phyloP scores from a whole-genome alignment of 2,797 vertebrate genomes.

The Heteromormyrus szaboi region DNA sequence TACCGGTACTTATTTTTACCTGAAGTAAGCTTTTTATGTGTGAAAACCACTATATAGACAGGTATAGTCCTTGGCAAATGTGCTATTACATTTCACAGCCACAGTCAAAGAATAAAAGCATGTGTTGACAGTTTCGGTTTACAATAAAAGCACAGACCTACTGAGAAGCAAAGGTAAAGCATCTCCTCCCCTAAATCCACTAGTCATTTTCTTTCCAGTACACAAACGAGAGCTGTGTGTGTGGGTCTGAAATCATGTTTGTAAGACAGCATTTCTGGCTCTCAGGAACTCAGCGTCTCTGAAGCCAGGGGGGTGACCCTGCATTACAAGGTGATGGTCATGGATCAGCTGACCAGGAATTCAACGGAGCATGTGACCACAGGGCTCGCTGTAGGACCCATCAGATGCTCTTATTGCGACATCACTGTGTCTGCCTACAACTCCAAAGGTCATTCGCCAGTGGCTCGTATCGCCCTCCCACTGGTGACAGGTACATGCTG shows the following conservation, averaged over 20 bases:
- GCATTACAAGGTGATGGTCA: conserved; percentile 46
- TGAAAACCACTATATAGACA: neutral
- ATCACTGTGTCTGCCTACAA: conserved; percentile 45
- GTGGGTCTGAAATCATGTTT: neutral
- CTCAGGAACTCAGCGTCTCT: conserved; percentile 39
- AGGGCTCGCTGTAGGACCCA: neutral
- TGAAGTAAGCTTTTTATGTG: neutral
- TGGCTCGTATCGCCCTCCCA: conserved; percentile 23
- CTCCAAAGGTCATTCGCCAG: conserved; percentile 50
- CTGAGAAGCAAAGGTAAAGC: neutral
- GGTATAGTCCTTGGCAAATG: neutral
- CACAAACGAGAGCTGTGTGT: neutral
- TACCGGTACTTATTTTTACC: neutral
- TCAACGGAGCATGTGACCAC: neutral
- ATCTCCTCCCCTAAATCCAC: neutral
- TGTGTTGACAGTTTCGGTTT: conserved; percentile 20
- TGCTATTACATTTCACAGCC: neutral
- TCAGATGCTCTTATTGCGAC: conserved; percentile 25
- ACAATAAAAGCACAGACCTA: conserved; percentile 14
- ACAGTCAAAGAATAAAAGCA: conserved; percentile 3
- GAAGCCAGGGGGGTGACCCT: conserved; percentile 53
- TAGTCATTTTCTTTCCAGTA: neutral
- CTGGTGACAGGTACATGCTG: conserved; percentile 2
- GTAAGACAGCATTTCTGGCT: neutral
- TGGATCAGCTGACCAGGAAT: neutral